Percentiles rank a stretch among this genome's conserved stretches.
phyloP scores from a whole-genome alignment of 2,797 vertebrate species.

The Podargus strigoides region DNA sequence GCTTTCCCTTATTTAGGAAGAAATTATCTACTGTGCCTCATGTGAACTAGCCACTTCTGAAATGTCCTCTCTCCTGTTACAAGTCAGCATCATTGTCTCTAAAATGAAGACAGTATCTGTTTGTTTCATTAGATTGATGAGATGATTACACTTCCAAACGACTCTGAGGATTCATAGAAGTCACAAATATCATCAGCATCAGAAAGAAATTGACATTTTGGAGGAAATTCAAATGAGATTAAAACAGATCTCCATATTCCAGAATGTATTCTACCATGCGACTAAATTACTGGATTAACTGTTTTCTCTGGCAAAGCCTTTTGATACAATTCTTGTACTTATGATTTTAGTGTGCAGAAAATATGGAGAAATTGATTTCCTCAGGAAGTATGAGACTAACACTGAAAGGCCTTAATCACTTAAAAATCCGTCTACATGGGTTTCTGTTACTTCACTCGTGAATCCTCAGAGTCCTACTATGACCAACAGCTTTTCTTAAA shows the following conservation, averaged over 20 bases:
- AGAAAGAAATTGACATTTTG: background rate
- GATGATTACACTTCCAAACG: background rate
- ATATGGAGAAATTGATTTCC: background rate
- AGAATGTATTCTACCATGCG: background rate
- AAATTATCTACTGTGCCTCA: background rate
- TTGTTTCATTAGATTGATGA: background rate
- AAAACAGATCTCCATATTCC: background rate
- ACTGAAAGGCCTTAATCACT: background rate
- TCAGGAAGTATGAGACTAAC: background rate
- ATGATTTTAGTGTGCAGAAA: background rate
- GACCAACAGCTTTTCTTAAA: background rate
- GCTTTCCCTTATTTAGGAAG: background rate
- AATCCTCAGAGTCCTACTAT: background rate
- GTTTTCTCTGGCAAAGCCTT: background rate
- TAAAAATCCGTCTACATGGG: background rate
- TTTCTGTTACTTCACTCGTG: background rate
- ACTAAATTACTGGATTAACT: background rate
- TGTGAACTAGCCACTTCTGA: background rate
- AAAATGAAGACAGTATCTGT: background rate
- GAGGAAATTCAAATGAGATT: background rate
- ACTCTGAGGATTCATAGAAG: background rate
- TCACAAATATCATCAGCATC: background rate
- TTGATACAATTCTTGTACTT: background rate
- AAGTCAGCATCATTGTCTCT: background rate
- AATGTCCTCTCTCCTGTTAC: background rate